Percentiles rank a stretch among this genome's conserved stretches.
Evolutionary conservation across 2,888 invertebrate genomes (phyloP).

Genomic region (Kryphioiulus occultus): DNA sequence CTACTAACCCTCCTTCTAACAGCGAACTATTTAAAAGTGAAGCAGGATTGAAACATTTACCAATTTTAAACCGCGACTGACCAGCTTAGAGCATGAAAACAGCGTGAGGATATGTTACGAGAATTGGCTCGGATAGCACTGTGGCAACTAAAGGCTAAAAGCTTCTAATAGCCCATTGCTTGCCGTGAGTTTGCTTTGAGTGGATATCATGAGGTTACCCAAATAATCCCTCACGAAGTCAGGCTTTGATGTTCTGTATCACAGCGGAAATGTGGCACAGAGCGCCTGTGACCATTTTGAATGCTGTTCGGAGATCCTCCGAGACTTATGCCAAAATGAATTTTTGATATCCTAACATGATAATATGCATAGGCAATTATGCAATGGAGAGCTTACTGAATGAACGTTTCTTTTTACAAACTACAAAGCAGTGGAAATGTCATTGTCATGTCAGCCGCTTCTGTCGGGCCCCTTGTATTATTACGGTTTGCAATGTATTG

Average conservation of each 20-base stretch:
- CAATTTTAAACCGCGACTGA: not conserved
- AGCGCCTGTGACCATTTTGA: not conserved
- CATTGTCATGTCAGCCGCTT: constrained; percentile 12
- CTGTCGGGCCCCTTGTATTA: not conserved
- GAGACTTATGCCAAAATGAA: not conserved
- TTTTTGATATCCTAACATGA: constrained; percentile 8
- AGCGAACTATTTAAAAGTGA: not conserved
- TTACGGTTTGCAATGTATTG: not conserved
- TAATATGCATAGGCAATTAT: constrained; percentile 21
- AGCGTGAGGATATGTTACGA: not conserved
- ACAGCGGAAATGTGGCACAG: not conserved
- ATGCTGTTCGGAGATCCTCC: not conserved
- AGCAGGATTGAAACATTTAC: not conserved
- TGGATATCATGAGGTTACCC: not conserved
- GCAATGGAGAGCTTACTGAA: not conserved
- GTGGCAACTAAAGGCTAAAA: not conserved
- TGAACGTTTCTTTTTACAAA: not conserved
- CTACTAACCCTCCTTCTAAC: not conserved
- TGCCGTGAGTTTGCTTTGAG: not conserved
- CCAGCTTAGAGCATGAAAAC: not conserved
- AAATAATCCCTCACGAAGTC: not conserved
- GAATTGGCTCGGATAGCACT: not conserved
- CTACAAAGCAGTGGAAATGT: constrained; percentile 1
- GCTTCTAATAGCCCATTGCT: not conserved
- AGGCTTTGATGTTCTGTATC: not conserved